A percentile compares a stretch with the other conserved stretches of the same genome.
phyloP scores from a whole-genome alignment of 2,888 invertebrate genomes.

The Andrena hattorfiana region DNA sequence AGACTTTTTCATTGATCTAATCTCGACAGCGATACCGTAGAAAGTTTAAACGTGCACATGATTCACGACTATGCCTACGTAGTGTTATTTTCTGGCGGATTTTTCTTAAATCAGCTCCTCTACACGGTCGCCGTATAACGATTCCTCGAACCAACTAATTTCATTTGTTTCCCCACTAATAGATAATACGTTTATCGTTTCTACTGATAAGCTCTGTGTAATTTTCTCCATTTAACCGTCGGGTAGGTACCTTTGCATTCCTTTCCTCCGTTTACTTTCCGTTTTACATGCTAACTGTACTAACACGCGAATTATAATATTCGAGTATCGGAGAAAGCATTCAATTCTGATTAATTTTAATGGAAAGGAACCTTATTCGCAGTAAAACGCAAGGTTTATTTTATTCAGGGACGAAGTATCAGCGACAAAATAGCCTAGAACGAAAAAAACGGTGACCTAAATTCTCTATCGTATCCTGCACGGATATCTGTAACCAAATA shows the following conservation, averaged over 20 bases:
- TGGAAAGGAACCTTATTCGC: neutral
- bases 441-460: slow-evolving; percentile 20
- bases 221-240: slow-evolving; percentile 1
- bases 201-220: slow-evolving; percentile 1
- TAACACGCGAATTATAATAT: neutral
- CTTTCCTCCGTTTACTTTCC: neutral
- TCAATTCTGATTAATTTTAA: neutral
- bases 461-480: slow-evolving; percentile 24
- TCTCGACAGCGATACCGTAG: slow-evolving; percentile 3
- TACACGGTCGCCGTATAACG: neutral
- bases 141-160: neutral
- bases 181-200: neutral
- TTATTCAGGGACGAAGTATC: neutral
- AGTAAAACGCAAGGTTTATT: neutral
- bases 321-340: neutral
- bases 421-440: slow-evolving; percentile 16
- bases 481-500: slow-evolving; percentile 27
- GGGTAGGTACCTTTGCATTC: neutral
- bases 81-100: neutral
- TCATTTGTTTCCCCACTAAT: neutral
- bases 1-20: slow-evolving; percentile 39
- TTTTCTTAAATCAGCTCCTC: neutral
- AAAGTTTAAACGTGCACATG: slow-evolving; percentile 20
- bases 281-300: neutral
- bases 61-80: slow-evolving; percentile 10